Base-by-base conservation (phyloP, 2,797 vertebrate species). In the Echeneis naucrates region DNA sequence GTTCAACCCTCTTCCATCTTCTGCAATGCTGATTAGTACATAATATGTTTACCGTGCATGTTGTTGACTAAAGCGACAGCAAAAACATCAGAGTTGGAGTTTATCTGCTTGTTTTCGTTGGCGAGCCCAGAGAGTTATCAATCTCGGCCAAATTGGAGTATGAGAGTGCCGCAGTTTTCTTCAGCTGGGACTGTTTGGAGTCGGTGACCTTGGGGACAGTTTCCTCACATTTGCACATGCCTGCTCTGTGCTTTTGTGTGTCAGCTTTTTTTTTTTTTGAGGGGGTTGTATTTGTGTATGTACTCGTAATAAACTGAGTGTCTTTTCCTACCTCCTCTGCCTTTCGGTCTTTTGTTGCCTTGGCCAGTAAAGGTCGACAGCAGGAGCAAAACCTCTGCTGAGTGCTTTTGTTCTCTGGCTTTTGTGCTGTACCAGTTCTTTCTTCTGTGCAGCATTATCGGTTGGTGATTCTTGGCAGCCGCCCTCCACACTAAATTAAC, bases 261-360 rank as follows among this genome's bases (percentile, higher is more conserved):
- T 61, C 37, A 21, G 60, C n/a, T 33, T 71, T 85, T 27, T 78
- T 77, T 69, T n/a, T n/a, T n/a, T n/a, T n/a, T n/a, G n/a, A n/a
- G n/a, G n/a, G 17, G 35, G 59, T 68, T 63, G 30, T 62, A 23
- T n/a, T 8, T 32, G 4, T 74, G 35, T 80, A 30, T 67, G 4
- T 47, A 50, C 16, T 16, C 0, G 21, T 65, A 19, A 51, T 73
- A 55, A 13, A 11, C 4, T 0, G 2, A 32, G 42, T 56, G 37
- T 61, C 24, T 76, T 16, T 27, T 11, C 21, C 27, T 11, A 2
- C 50, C 56, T 73, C 64, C 23, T 8, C 2, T n/a, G 17, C 33
- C 8, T 71, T 53, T 19, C 16, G n/a, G 19, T 60, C 50, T 70
- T 70, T 69, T 65, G 65, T 68, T 21, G 33, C 69, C 21, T 40